A percentile compares a stretch with the other conserved stretches of the same genome.
These are phyloP conservation scores for Nothoprocta pentlandii DNA, from an alignment of 2,113 vertebrate species.

Conservation along the genomic window DNA sequence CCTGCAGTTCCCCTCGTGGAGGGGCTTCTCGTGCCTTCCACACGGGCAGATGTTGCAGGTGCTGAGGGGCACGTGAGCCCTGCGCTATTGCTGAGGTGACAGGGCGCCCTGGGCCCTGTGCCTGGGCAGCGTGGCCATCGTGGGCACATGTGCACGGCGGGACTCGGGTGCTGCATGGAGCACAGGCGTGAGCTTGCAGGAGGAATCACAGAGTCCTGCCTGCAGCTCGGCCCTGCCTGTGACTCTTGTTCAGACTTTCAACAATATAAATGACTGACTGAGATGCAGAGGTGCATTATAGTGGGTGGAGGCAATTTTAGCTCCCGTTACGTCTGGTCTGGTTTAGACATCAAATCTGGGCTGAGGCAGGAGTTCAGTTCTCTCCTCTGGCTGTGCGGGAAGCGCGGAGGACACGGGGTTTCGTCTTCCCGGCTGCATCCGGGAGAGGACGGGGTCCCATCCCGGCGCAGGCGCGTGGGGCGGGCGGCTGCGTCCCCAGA, in stretches of 20 bases:
- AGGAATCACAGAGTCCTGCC: not conserved
- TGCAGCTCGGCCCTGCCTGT: no score
- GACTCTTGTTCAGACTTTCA: not conserved
- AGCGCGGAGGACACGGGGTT: not conserved
- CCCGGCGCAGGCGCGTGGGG: not conserved
- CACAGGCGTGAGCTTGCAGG: not conserved
- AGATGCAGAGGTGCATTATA: not conserved
- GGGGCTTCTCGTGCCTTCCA: fast-evolving
- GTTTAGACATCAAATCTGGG: fast-evolving
- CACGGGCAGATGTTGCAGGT: fast-evolving
- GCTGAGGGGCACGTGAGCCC: fast-evolving
- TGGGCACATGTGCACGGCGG: not conserved
- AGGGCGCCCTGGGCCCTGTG: fast-evolving
- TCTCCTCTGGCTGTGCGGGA: not conserved
- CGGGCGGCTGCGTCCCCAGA: not conserved
- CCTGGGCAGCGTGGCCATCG: fast-evolving
- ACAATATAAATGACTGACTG: fast-evolving
- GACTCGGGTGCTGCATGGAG: not conserved
- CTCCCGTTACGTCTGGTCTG: not conserved
- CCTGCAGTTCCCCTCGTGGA: not conserved
- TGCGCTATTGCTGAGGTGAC: not conserved
- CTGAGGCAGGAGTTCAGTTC: not conserved
- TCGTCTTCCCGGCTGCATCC: no score
- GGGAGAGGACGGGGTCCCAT: not conserved
- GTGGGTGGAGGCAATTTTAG: not conserved